Evolutionary conservation across 2,113 vertebrate genomes (phyloP).

Genomic region (Neomonachus schauinslandi): DNA sequence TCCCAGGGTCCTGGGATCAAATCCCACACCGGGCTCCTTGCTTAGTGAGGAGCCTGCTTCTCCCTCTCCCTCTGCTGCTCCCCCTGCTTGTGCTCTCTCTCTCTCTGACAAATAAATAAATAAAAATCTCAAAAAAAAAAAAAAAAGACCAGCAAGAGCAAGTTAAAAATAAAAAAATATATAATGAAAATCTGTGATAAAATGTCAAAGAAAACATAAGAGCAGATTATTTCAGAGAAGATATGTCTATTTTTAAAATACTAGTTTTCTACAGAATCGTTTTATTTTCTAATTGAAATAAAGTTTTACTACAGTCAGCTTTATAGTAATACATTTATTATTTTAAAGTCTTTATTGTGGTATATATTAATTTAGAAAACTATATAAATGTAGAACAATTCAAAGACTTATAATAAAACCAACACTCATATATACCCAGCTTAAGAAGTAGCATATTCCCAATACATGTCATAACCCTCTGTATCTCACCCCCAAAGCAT

Average conservation of each 20-base stretch:
- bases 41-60: too few relatives aligned
- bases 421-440: background rate
- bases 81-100: too few relatives aligned
- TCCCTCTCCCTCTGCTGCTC: too few relatives aligned
- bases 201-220: background rate
- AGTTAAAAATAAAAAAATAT: background rate
- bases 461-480: background rate
- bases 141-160: background rate
- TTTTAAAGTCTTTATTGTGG: background rate
- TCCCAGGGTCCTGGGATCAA: too few relatives aligned
- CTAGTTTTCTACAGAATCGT: background rate
- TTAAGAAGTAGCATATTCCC: background rate
- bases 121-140: too few relatives aligned
- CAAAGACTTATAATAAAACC: background rate
- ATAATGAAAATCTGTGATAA: background rate
- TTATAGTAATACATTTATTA: background rate
- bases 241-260: background rate
- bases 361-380: background rate
- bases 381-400: background rate
- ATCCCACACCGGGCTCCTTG: too few relatives aligned
- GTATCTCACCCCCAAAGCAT: fast-evolving
- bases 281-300: background rate
- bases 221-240: background rate
- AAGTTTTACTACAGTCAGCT: background rate
- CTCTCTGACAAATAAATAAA: too few relatives aligned